Percentiles rank a stretch among this genome's conserved stretches.
Conservation (phyloP, 2,888 invertebrate species). For the Drosophila emarginata region DNA sequence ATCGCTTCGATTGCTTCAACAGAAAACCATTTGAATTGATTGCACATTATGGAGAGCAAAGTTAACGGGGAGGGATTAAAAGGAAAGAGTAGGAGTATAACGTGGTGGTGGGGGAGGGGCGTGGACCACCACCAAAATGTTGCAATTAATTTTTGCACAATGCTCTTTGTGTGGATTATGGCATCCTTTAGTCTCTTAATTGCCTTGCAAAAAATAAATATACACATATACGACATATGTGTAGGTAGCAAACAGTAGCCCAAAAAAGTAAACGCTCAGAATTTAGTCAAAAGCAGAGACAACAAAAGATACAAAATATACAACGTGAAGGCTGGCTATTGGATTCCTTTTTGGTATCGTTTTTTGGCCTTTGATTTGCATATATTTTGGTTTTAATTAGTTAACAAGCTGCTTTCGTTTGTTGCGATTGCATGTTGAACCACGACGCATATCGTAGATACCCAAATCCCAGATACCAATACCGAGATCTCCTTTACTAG, state of each 20-base stretch:
- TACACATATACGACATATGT: no score
- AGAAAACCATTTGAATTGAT: conserved; percentile 71
- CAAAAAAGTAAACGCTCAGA: conserved; percentile 27
- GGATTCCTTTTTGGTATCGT: conserved; percentile 37
- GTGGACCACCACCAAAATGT: conserved; percentile 78
- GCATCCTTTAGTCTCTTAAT: conserved; percentile 40
- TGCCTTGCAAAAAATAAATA: conserved; percentile 22
- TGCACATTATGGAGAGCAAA: conserved; percentile 46
- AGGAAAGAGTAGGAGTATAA: no score
- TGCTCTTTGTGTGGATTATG: conserved; percentile 65
- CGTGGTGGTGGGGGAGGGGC: conserved; percentile 37
- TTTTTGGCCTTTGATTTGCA: conserved; percentile 78
- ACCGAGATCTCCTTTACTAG: conserved; percentile 6
- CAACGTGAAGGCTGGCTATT: conserved; percentile 12
- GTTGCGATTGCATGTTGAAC: conserved; percentile 78
- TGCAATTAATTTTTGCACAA: conserved; percentile 79
- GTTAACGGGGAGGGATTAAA: no score
- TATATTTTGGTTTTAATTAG: conserved; percentile 82
- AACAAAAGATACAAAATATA: background rate
- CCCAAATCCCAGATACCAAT: conserved; percentile 36
- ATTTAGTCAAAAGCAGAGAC: conserved; percentile 20
- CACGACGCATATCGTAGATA: conserved; percentile 76
- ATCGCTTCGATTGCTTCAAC: conserved; percentile 61
- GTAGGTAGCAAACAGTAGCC: conserved; percentile 9
- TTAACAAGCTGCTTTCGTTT: conserved; percentile 81